phyloP scores from a whole-genome alignment of 2,888 invertebrate genomes.

The Plagodis pulveraria region DNA sequence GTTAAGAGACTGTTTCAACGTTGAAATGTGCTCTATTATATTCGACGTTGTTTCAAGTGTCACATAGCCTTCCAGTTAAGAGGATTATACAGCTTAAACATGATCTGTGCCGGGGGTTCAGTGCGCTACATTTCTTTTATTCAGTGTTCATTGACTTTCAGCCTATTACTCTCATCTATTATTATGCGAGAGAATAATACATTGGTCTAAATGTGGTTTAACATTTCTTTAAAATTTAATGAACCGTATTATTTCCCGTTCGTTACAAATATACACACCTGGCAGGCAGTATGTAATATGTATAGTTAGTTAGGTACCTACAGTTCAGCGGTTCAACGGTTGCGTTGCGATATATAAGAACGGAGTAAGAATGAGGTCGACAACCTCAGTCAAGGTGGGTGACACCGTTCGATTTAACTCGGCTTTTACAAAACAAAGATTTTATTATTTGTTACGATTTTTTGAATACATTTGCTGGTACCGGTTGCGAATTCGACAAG shows the following conservation, averaged over 20 bases:
- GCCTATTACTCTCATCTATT: conserved; percentile 26
- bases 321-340: conserved; percentile 59
- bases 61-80: conserved; percentile 4
- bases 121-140: conserved; percentile 27
- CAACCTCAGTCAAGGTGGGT: conserved; percentile 66
- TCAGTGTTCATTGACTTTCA: conserved; percentile 30
- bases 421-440: conserved; percentile 37
- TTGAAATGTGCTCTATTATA: not conserved
- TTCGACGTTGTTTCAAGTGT: not conserved
- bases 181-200: conserved; percentile 23
- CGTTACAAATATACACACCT: conserved; percentile 52
- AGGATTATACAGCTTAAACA: conserved; percentile 13
- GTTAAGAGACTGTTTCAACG: too few relatives aligned
- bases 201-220: conserved; percentile 26
- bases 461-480: conserved; percentile 21
- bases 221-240: conserved; percentile 65
- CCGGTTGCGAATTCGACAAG: conserved; percentile 26
- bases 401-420: conserved; percentile 58
- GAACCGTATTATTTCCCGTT: conserved; percentile 82
- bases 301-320: conserved; percentile 57
- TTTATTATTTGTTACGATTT: conserved; percentile 29
- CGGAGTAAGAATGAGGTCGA: conserved; percentile 65
- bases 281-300: conserved; percentile 27
- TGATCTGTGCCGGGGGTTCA: conserved; percentile 19
- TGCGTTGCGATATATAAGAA: conserved; percentile 68